Evolutionary conservation across 2,888 invertebrate species (phyloP), one percentile per base, ranked within the genome.

Genomic region (Chymomyza fuscimana): DNA sequence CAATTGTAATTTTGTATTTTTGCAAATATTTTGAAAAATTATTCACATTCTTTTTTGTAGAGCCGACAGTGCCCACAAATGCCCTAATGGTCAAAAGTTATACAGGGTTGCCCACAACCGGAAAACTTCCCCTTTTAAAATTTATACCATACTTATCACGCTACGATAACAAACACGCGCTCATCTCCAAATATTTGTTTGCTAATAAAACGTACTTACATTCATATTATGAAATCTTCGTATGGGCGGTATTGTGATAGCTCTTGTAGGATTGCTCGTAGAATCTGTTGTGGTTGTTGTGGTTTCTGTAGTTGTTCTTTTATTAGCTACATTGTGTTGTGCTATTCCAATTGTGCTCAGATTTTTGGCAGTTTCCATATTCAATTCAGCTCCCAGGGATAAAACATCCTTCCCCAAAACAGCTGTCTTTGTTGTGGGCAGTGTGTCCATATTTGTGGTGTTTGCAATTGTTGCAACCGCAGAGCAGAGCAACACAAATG

Each of bases 161-260:
- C 5, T 5, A 29, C 29, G 29, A 3, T 29, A 29, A 29, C n/a
- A 16, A 15, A n/a, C 60, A 60, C n/a, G 40, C 40, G 40, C 4
- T 12, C 40, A 46, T 46, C 40, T 12, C 40, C 6, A 46, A 12
- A 12, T 46, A 5, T 32, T 7, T 12, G 12, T 12, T 12, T 46
- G 12, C 40, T 7, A 32, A n/a, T 32, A 15, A 25, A 59, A 22
- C 2, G 0, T 25, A 25, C 77, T 76, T 61, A 77, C 77, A 36
- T 63, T 67, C 1, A 59, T n/a, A 12, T 50, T 74, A 9, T 7
- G n/a, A 12, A 12, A 46, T 46, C 40, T 46, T 46, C 40, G 40
- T 12, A 46, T 46, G 40, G 40, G 40, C 12, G 10, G 12, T 12
- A 3, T 46, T 12, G 40, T 46, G 4, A 12, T 46, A 4, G 40